phyloP scores from a whole-genome alignment of 2,113 vertebrate species.

The Campylorhamphus procurvoides region DNA sequence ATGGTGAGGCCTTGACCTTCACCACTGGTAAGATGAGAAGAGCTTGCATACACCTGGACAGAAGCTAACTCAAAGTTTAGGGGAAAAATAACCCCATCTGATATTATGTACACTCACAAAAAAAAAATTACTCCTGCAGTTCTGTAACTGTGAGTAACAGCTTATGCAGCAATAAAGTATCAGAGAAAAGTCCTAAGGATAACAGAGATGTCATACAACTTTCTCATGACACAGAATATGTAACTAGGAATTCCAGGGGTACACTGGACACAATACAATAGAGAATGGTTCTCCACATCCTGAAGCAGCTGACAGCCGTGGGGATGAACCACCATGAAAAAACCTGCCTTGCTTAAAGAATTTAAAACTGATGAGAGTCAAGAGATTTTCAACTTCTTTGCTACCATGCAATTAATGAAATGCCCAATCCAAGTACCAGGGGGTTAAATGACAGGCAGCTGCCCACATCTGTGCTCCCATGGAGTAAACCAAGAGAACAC shows the following conservation, averaged over 20 bases:
- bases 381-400: neutral
- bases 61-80: neutral
- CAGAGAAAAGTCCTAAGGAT: neutral
- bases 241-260: neutral
- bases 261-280: neutral
- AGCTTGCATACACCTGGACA: neutral
- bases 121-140: neutral
- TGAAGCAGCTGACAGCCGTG: neutral
- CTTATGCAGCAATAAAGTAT: neutral
- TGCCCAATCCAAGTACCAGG: neutral
- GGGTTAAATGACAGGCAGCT: neutral
- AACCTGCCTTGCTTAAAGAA: neutral
- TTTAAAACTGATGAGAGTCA: neutral
- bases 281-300: neutral
- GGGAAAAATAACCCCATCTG: neutral
- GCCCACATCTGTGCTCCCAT: neutral
- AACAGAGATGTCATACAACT: neutral
- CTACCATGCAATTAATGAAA: neutral
- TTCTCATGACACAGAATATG: rapidly evolving
- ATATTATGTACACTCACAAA: neutral
- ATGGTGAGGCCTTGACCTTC: neutral
- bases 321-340: neutral
- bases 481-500: neutral
- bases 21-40: neutral
- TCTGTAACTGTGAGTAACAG: neutral